Evolutionary conservation across 2,888 invertebrate species (phyloP).

Genomic region (Physocephala rufipes): DNA sequence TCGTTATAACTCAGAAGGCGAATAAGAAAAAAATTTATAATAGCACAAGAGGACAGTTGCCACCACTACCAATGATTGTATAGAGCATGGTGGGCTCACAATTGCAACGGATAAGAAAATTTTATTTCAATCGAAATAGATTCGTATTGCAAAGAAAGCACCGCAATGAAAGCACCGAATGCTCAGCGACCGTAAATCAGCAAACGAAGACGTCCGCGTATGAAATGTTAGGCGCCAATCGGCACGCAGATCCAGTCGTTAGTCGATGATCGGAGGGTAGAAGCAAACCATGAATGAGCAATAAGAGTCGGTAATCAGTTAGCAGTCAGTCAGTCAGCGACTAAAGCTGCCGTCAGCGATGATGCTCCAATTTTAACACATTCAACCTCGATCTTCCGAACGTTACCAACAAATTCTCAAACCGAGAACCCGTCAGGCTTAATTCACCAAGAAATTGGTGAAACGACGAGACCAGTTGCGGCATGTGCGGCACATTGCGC

Average conservation of each 20-base stretch:
- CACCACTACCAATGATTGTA: not conserved
- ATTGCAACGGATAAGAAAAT: slow-evolving; percentile 27
- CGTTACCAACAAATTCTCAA: not conserved
- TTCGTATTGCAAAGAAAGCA: slow-evolving; percentile 42
- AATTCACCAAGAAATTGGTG: slow-evolving; percentile 2
- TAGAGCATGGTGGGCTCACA: not conserved
- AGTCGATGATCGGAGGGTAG: not conserved
- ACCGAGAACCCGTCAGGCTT: slow-evolving; percentile 16
- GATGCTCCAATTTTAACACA: slow-evolving; percentile 31
- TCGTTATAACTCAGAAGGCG: not conserved
- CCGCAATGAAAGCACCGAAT: slow-evolving; percentile 33
- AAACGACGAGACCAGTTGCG: not conserved
- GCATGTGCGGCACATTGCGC: slow-evolving; percentile 18
- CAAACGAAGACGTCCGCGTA: slow-evolving; percentile 9
- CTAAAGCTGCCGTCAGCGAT: not conserved
- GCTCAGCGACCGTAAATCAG: slow-evolving; percentile 34
- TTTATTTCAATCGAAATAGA: slow-evolving; percentile 58
- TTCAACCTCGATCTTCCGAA: slow-evolving; percentile 8
- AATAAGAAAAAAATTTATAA: not conserved
- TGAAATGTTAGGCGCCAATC: not conserved
- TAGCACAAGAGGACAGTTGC: not conserved
- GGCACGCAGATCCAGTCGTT: not conserved
- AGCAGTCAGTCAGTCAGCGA: slow-evolving; percentile 7
- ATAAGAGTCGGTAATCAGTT: not conserved
- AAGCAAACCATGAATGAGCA: not conserved